These are phyloP conservation scores for Sylvietta virens DNA, from an alignment of 2,113 vertebrate species.

Conservation along the genomic window DNA sequence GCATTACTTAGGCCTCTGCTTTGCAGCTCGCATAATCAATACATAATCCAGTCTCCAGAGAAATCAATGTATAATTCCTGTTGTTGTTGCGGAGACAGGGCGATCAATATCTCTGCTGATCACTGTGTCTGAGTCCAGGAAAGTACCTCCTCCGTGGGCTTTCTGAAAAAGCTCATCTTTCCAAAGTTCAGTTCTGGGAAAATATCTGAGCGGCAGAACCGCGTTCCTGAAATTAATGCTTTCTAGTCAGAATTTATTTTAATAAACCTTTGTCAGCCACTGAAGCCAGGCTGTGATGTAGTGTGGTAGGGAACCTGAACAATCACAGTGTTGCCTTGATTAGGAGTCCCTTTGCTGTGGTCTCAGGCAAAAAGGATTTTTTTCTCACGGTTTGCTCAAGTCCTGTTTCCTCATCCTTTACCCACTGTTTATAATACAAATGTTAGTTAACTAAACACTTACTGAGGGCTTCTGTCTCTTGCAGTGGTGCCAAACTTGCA, in stretches of 20 bases:
- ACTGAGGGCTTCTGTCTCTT: conserved; percentile 10
- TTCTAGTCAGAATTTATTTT: conserved; percentile 22
- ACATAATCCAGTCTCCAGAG: conserved; percentile 43
- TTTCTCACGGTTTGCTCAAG: conserved; percentile 55
- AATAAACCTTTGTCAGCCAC: background rate
- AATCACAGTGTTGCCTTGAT: conserved; percentile 2
- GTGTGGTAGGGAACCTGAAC: conserved; percentile 21
- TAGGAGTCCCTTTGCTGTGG: conserved; percentile 39
- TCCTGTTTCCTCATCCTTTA: conserved; percentile 36
- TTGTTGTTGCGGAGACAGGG: conserved; percentile 23
- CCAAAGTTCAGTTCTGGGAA: conserved; percentile 1
- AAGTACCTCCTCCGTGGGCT: conserved; percentile 1
- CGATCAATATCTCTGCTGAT: conserved; percentile 29
- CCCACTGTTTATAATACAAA: conserved; percentile 57
- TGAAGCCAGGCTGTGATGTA: background rate
- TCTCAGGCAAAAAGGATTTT: conserved; percentile 30
- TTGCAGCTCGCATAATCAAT: conserved; percentile 24
- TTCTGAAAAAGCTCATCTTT: conserved; percentile 11
- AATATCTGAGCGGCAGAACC: background rate
- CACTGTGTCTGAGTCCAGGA: conserved; percentile 11
- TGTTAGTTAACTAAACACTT: conserved; percentile 58
- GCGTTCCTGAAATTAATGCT: conserved; percentile 16
- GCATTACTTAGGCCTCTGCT: conserved; percentile 31
- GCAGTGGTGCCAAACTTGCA: background rate
- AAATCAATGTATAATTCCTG: conserved; percentile 56